Evolutionary conservation across 2,888 invertebrate species (phyloP).

Genomic region (Metallyticus violacea): DNA sequence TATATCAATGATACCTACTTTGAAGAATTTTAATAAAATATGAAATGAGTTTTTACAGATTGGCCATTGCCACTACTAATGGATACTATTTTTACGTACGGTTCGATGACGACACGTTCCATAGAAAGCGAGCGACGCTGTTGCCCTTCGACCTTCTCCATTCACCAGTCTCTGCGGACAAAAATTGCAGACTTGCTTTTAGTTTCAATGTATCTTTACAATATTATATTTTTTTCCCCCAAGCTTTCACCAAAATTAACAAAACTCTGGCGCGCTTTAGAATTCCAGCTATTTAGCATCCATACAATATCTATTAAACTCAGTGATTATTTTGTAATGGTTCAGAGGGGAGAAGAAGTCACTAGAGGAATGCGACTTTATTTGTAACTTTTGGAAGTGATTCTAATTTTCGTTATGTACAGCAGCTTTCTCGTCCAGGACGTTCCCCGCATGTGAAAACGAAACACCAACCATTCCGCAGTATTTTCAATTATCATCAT

Average conservation of each 20-base stretch:
- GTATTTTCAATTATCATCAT: slow-evolving; percentile 12
- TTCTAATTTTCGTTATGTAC: no score
- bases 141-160: background rate
- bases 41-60: background rate
- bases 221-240: background rate
- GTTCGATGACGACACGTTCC: background rate
- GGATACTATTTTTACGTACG: background rate
- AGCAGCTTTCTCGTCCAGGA: background rate
- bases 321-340: no score
- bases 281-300: background rate
- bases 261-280: background rate
- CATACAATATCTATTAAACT: no score
- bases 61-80: background rate
- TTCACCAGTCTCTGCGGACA: background rate
- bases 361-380: no score
- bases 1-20: background rate
- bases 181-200: background rate
- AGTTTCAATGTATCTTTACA: background rate
- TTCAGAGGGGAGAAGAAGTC: no score
- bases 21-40: background rate
- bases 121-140: background rate
- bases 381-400: no score
- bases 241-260: background rate
- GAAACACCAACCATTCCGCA: background rate
- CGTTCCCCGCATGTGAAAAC: background rate